Conservation (phyloP, 2,113 vertebrate genomes). For the Vicugna pacos region DNA sequence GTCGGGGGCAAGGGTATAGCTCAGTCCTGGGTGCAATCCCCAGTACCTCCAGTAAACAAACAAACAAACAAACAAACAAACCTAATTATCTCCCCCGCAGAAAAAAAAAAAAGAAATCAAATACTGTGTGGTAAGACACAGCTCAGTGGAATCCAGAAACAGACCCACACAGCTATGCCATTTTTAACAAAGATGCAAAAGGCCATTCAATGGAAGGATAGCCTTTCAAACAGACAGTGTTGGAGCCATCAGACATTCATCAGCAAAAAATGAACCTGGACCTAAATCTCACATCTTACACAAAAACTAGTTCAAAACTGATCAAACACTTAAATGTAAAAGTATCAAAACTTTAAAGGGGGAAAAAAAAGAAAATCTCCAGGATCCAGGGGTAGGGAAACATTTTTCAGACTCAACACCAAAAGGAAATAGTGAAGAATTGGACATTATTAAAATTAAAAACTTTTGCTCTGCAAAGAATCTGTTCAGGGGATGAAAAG, state of each 20-base stretch:
- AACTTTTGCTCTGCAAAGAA: not conserved
- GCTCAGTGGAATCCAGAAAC: not conserved
- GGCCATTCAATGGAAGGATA: not conserved
- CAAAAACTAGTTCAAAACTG: not conserved
- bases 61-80: too few species aligned
- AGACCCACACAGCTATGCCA: not conserved
- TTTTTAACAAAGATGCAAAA: not conserved
- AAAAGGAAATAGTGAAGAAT: not conserved
- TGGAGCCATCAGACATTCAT: not conserved
- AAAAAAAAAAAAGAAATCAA: not conserved
- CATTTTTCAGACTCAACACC: not conserved
- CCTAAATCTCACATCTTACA: not conserved
- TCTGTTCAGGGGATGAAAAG: not conserved
- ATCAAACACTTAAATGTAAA: not conserved
- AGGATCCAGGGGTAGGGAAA: not conserved
- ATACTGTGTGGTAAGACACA: not conserved
- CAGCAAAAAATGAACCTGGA: not conserved
- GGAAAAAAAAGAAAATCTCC: not conserved
- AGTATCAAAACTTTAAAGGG: not conserved
- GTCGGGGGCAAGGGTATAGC: too few species aligned
- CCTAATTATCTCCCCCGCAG: too few species aligned
- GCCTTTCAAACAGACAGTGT: not conserved
- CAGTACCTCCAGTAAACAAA: too few species aligned
- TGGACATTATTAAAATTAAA: constrained; percentile 18
- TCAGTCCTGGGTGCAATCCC: too few species aligned